Percentiles rank a stretch among this genome's conserved stretches.
These are phyloP conservation scores for Peribatodes rhomboidaria DNA, from an alignment of 2,888 invertebrate genomes.

Conservation along the genomic window DNA sequence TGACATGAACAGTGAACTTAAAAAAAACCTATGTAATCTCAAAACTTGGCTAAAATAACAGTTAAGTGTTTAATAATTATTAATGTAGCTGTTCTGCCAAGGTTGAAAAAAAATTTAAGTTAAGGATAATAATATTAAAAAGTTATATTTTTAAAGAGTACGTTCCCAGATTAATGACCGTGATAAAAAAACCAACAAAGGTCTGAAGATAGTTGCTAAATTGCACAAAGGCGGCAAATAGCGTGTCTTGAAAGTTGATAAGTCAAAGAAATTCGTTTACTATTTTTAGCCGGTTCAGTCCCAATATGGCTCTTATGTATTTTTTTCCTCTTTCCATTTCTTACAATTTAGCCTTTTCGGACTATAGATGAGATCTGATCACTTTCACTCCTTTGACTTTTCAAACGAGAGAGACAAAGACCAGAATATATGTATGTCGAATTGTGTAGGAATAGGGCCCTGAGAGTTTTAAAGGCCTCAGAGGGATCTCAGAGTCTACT, in stretches of 20 bases:
- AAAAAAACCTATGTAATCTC: neutral
- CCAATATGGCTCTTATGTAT: too few species aligned
- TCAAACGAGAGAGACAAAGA: too few species aligned
- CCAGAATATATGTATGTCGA: too few species aligned
- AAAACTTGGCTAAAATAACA: neutral
- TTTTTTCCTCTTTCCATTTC: too few species aligned
- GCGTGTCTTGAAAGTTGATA: neutral
- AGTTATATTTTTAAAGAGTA: neutral
- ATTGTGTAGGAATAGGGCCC: too few species aligned
- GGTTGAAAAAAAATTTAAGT: neutral
- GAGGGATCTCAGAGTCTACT: too few species aligned
- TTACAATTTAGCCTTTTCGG: too few species aligned
- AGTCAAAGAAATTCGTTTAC: neutral
- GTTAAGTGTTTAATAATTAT: neutral
- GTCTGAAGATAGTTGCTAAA: neutral
- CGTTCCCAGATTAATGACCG: neutral
- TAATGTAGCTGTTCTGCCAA: neutral
- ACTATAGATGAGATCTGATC: too few species aligned
- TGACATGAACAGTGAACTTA: neutral
- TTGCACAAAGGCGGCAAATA: neutral
- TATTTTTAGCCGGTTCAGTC: too few species aligned
- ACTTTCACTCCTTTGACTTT: too few species aligned
- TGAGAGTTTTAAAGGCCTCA: too few species aligned
- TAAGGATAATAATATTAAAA: neutral
- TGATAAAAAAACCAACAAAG: conserved; percentile 1